Conservation (phyloP, 2,888 invertebrate genomes). For the Idaea dimidiata region DNA sequence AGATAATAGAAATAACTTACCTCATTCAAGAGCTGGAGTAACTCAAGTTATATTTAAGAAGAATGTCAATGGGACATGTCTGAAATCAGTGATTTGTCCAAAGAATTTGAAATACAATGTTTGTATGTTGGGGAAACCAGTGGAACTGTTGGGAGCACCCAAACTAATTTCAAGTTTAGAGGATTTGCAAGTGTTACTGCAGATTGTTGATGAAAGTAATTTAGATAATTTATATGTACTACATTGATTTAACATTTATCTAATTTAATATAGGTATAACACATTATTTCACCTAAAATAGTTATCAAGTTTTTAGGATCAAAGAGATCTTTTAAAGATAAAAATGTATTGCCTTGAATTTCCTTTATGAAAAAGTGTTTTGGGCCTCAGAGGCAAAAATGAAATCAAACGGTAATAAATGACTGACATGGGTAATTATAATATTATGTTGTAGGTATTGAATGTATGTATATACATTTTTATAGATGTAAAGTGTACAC, state of each 20-base stretch:
- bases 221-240: slow-evolving; percentile 66
- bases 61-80: slow-evolving; percentile 53
- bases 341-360: slow-evolving; percentile 2
- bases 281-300: slow-evolving; percentile 25
- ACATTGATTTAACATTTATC: slow-evolving; percentile 43
- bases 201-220: slow-evolving; percentile 75
- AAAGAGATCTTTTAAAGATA: slow-evolving; percentile 1
- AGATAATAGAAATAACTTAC: slow-evolving; percentile 28
- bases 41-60: slow-evolving; percentile 70
- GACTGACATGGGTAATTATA: slow-evolving; percentile 1
- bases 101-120: slow-evolving; percentile 70
- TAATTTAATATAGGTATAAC: slow-evolving; percentile 19
- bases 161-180: slow-evolving; percentile 68
- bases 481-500: neutral
- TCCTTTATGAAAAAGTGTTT: neutral
- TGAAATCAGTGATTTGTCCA: slow-evolving; percentile 65
- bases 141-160: slow-evolving; percentile 74
- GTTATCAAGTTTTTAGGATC: slow-evolving; percentile 29
- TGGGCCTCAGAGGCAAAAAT: slow-evolving; percentile 4
- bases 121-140: slow-evolving; percentile 63
- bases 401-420: neutral
- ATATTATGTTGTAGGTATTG: neutral
- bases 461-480: neutral
- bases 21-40: slow-evolving; percentile 28
- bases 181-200: slow-evolving; percentile 71